A percentile compares a stretch with the other conserved stretches of the same genome.
Evolutionary conservation across 1,140 invertebrate genomes (phyloP).

Genomic region (Chelonus insularis): DNA sequence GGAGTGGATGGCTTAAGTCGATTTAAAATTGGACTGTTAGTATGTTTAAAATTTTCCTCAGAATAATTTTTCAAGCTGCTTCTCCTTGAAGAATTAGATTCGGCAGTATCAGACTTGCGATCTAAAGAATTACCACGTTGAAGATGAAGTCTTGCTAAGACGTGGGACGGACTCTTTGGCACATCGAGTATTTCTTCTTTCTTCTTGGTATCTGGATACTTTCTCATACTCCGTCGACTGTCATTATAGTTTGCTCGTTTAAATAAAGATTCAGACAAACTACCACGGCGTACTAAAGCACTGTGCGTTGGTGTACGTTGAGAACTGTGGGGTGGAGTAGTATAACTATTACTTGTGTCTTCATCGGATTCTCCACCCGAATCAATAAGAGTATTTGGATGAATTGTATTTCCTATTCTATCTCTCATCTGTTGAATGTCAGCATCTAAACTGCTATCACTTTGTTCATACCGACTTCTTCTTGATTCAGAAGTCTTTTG

Average conservation of each 20-base stretch:
- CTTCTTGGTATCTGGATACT: slow-evolving; percentile 41
- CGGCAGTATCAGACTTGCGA: slow-evolving; percentile 43
- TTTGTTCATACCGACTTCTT: slow-evolving; percentile 41
- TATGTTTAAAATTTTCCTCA: slow-evolving; percentile 38
- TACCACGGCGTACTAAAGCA: slow-evolving; percentile 38
- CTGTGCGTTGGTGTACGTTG: slow-evolving; percentile 43
- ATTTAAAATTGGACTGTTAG: slow-evolving; percentile 43
- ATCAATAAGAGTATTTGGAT: slow-evolving; percentile 39
- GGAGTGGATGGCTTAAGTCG: slow-evolving; percentile 41
- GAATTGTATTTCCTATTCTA: too few relatives aligned
- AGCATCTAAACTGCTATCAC: slow-evolving; percentile 62
- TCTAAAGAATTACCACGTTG: slow-evolving; percentile 46
- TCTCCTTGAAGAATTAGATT: slow-evolving; percentile 45
- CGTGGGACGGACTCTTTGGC: slow-evolving; percentile 44
- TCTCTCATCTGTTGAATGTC: slow-evolving; percentile 70
- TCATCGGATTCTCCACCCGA: slow-evolving; percentile 46
- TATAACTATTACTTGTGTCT: slow-evolving; percentile 45
- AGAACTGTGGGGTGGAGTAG: slow-evolving; percentile 45
- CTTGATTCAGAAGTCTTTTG: slow-evolving; percentile 35
- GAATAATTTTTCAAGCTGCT: slow-evolving; percentile 38
- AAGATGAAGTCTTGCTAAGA: slow-evolving; percentile 37
- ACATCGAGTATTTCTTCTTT: slow-evolving; percentile 36
- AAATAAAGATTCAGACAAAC: slow-evolving; percentile 44
- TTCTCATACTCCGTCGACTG: slow-evolving; percentile 39
- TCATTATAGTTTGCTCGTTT: slow-evolving; percentile 40